Evolutionary conservation across 2,888 invertebrate species (phyloP).

Genomic region (Leucophenga montana): DNA sequence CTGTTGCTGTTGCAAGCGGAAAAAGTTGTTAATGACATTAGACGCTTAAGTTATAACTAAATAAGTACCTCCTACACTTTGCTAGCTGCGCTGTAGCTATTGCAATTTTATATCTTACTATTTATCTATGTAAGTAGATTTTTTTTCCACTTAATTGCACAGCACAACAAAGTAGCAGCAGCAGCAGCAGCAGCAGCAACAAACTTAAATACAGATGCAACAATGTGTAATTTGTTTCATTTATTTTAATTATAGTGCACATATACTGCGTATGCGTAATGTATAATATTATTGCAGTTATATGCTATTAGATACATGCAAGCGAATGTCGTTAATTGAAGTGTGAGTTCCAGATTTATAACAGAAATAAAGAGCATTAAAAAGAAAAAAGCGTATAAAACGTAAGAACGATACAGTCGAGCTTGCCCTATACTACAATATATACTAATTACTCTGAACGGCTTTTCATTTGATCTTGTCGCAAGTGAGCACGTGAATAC

Average conservation of each 20-base stretch:
- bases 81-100: background rate
- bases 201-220: background rate
- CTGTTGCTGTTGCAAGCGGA: background rate
- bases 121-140: background rate
- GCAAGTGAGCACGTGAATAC: no score
- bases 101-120: background rate
- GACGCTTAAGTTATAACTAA: slow-evolving; percentile 5
- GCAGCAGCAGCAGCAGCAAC: no score
- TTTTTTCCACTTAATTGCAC: slow-evolving; percentile 12
- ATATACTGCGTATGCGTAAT: slow-evolving; percentile 8
- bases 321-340: background rate
- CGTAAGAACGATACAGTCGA: no score
- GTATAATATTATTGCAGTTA: background rate
- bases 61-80: slow-evolving; percentile 9
- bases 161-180: background rate
- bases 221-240: slow-evolving; percentile 2
- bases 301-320: background rate
- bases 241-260: background rate
- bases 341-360: no score
- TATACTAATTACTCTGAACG: no score
- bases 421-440: no score
- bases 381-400: no score
- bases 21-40: slow-evolving; percentile 17
- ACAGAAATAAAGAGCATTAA: no score
- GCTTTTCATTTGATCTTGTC: no score